Conservation (phyloP, 2,888 invertebrate species). For the Heliconius hortense region DNA sequence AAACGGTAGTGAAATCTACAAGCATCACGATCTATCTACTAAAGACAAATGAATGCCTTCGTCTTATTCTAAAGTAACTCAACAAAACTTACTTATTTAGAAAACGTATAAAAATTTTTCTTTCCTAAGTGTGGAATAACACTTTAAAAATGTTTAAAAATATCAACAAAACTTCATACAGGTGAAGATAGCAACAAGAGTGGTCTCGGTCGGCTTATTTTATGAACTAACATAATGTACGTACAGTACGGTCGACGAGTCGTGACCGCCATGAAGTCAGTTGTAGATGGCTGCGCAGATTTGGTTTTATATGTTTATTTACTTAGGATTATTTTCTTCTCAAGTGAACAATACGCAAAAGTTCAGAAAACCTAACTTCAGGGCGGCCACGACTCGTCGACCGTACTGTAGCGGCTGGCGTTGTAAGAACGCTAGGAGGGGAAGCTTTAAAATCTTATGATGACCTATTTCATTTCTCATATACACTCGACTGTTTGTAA, state of each 20-base stretch:
- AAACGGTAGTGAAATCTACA: background rate
- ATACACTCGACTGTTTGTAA: conserved; percentile 50
- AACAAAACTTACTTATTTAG: too few relatives aligned
- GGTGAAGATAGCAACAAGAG: conserved; percentile 4
- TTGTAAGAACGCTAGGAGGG: conserved; percentile 52
- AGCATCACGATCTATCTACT: background rate
- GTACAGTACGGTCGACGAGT: background rate
- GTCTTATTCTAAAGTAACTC: background rate
- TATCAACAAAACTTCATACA: too few relatives aligned
- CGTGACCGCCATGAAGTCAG: background rate
- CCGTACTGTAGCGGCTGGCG: background rate
- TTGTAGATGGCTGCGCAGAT: background rate
- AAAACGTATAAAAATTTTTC: too few relatives aligned
- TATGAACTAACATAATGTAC: background rate
- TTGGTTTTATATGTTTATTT: background rate
- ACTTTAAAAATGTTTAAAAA: too few relatives aligned
- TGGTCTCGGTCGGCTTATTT: conserved; percentile 4
- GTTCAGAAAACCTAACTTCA: background rate
- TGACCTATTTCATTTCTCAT: conserved; percentile 75
- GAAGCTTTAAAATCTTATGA: conserved; percentile 59
- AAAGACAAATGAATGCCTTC: background rate
- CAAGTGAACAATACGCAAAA: background rate
- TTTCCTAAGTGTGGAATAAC: too few relatives aligned
- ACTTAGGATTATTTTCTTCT: background rate
- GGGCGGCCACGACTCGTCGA: background rate